Conservation (phyloP, 2,113 vertebrate species). For the Gallinago paraguaiae region DNA sequence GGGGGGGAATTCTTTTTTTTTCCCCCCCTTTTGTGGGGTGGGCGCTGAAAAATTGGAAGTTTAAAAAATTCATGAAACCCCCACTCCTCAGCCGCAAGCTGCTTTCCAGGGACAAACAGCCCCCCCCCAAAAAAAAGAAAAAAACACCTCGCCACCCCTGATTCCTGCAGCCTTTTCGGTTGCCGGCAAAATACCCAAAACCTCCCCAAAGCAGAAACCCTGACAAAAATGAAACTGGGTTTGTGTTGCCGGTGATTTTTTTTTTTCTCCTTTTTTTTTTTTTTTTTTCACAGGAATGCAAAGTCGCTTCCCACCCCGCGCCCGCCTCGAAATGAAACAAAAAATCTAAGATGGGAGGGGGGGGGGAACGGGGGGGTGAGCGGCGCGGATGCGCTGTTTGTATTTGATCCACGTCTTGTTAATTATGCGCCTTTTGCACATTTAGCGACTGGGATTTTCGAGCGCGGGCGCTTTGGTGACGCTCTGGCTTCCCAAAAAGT, state of each 20-base stretch:
- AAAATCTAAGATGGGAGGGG: not conserved
- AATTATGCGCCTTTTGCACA: conserved; percentile 25
- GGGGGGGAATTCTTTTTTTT: not conserved
- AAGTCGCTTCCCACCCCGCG: conserved; percentile 30
- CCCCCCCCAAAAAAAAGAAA: not conserved
- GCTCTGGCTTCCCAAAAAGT: not conserved
- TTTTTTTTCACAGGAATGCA: conserved; percentile 15
- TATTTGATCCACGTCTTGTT: conserved; percentile 30
- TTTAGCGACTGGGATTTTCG: not conserved
- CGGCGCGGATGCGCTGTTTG: not conserved
- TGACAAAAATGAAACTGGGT: conserved; percentile 58
- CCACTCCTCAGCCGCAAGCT: not conserved
- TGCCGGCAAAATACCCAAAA: conserved; percentile 49
- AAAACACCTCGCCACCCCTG: not conserved
- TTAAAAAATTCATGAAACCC: not conserved
- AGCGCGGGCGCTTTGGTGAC: not conserved
- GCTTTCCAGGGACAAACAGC: conserved; percentile 51
- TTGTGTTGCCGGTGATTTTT: conserved; percentile 35
- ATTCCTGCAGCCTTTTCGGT: conserved; percentile 27
- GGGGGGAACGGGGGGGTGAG: not conserved
- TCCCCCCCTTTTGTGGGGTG: not conserved
- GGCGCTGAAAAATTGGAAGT: not conserved
- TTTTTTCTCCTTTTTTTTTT: not conserved
- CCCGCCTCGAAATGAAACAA: conserved; percentile 13
- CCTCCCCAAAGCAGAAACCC: conserved; percentile 36